Conservation (phyloP, 2,888 invertebrate species). For the Smittia aterrima region DNA sequence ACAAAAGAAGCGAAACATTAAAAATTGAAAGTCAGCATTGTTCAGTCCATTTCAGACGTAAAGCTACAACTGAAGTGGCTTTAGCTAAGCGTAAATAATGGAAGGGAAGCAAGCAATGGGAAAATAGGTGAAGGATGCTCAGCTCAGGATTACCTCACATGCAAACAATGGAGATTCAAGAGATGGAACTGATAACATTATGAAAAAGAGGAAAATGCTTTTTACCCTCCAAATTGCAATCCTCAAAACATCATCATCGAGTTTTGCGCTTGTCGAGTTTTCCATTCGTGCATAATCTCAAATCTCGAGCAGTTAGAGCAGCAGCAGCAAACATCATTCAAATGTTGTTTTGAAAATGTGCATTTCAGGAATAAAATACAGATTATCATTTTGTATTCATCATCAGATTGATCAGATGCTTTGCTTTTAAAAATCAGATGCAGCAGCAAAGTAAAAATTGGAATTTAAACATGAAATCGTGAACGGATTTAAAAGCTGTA, state of each 20-base stretch:
- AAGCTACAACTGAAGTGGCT: neutral
- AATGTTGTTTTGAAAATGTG: neutral
- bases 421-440: neutral
- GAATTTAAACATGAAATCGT: neutral
- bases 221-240: neutral
- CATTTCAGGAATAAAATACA: constrained; percentile 1
- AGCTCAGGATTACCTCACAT: constrained; percentile 27
- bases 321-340: constrained; percentile 6
- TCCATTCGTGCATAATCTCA: constrained; percentile 5
- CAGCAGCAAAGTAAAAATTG: neutral
- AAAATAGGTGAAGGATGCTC: constrained; percentile 29
- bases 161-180: neutral
- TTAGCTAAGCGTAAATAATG: neutral
- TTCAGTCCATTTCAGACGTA: neutral
- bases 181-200: constrained; percentile 25
- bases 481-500: neutral
- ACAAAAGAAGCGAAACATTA: neutral
- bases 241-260: constrained; percentile 9
- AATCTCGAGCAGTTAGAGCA: too few species aligned
- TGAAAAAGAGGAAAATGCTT: neutral
- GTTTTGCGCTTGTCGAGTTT: neutral
- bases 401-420: neutral
- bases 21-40: neutral
- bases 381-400: constrained; percentile 10
- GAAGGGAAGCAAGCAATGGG: too few species aligned